Percentiles rank a stretch among this genome's conserved stretches.
These are phyloP conservation scores for Lagodon rhomboides DNA, from an alignment of 2,797 vertebrate genomes.

Conservation along the genomic window DNA sequence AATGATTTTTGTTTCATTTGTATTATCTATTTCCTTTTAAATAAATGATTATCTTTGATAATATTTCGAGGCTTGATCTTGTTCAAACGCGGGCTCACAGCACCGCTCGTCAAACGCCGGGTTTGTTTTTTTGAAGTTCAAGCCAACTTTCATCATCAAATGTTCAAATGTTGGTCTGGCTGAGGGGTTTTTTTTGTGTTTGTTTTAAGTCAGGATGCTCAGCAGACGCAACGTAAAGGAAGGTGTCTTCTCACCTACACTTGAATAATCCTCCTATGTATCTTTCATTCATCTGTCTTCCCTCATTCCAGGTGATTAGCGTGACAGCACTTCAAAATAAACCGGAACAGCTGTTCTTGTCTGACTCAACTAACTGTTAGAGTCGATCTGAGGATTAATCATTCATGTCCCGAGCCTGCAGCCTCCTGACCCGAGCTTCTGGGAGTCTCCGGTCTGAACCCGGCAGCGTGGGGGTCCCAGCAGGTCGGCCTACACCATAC, in stretches of 20 bases:
- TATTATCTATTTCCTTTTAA: slow-evolving; percentile 81
- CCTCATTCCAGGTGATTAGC: slow-evolving; percentile 17
- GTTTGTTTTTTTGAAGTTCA: slow-evolving; percentile 46
- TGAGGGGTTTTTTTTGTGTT: not conserved
- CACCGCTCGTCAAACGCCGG: slow-evolving; percentile 26
- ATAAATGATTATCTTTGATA: slow-evolving; percentile 85
- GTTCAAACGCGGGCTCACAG: slow-evolving; percentile 57
- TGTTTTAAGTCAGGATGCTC: not conserved
- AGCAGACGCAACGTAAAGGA: slow-evolving; percentile 27
- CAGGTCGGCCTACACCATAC: slow-evolving; percentile 53
- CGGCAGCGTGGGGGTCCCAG: slow-evolving; percentile 53
- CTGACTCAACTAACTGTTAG: slow-evolving; percentile 32
- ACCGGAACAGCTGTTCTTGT: slow-evolving; percentile 53
- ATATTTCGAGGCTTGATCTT: slow-evolving; percentile 67
- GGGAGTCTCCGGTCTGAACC: slow-evolving; percentile 58
- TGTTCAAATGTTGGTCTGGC: slow-evolving; percentile 39
- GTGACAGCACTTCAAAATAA: slow-evolving; percentile 21
- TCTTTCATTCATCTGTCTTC: slow-evolving; percentile 5
- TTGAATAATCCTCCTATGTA: slow-evolving; percentile 10
- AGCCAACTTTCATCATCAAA: slow-evolving; percentile 63
- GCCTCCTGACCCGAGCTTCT: slow-evolving; percentile 64
- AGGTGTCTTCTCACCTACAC: slow-evolving; percentile 14
- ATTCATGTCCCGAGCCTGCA: slow-evolving; percentile 62
- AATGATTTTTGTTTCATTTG: slow-evolving; percentile 75
- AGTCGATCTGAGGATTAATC: slow-evolving; percentile 70